Conservation (phyloP, 1,140 invertebrate genomes). For the Drosophila kikkawai region DNA sequence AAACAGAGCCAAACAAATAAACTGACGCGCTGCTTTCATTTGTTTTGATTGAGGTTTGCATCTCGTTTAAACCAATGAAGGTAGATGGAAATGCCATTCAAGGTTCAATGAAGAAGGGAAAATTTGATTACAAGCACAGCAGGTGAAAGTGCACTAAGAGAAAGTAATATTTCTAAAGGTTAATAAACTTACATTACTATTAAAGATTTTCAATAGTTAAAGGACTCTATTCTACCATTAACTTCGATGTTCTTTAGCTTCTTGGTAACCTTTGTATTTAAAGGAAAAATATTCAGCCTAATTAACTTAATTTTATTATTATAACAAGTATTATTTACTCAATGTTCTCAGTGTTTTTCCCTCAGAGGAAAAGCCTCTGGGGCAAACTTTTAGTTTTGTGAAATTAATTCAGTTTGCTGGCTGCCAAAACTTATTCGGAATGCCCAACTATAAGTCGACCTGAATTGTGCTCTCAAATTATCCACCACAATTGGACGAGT, state of each 20-base stretch:
- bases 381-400: constrained; percentile 2
- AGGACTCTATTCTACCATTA: no score
- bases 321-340: background rate
- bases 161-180: background rate
- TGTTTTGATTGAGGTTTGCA: constrained; percentile 59
- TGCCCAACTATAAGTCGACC: background rate
- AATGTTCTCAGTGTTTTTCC: background rate
- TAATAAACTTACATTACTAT: background rate
- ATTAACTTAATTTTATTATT: background rate
- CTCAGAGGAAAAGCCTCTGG: background rate
- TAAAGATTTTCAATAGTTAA: no score
- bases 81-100: constrained; percentile 32
- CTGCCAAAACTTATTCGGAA: background rate
- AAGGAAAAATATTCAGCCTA: background rate
- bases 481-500: constrained; percentile 6
- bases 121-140: constrained; percentile 33
- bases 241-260: no score
- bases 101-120: constrained; percentile 37
- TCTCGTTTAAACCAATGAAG: constrained; percentile 27
- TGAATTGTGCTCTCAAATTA: constrained; percentile 17
- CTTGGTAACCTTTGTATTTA: background rate
- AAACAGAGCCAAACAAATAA: constrained; percentile 44
- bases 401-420: constrained; percentile 17
- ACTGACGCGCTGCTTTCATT: constrained; percentile 46
- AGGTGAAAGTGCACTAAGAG: background rate